These are phyloP conservation scores for Caenorhabditis sp. DNA, from an alignment of 2,888 invertebrate species.

Conservation along the genomic window DNA sequence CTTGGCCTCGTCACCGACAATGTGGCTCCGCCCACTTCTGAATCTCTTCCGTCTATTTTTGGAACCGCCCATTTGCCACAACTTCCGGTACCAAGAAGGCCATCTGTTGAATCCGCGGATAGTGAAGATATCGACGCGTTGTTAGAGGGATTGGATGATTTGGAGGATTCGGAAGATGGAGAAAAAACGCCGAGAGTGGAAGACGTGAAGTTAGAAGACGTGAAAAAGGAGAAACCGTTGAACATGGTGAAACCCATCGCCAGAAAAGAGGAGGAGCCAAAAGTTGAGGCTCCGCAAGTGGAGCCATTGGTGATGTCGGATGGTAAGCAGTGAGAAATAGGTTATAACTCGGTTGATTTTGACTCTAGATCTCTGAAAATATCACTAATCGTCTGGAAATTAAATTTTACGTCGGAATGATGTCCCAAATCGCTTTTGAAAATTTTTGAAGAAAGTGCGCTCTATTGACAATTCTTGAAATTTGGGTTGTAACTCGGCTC, in stretches of 20 bases:
- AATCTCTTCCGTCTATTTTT: background rate
- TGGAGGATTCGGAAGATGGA: constrained; percentile 28
- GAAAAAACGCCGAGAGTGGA: background rate
- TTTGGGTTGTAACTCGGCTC: too few relatives aligned
- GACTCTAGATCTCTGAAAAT: too few relatives aligned
- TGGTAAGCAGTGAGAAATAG: background rate
- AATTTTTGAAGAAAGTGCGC: too few relatives aligned
- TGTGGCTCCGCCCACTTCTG: constrained; percentile 1
- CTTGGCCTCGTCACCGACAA: constrained; percentile 10
- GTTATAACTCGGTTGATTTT: background rate
- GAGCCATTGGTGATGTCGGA: constrained; percentile 31
- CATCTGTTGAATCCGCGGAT: background rate
- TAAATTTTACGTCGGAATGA: too few relatives aligned
- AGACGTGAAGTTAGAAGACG: background rate
- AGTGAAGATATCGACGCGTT: constrained; percentile 23
- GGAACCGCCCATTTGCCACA: constrained; percentile 13
- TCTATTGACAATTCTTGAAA: too few relatives aligned
- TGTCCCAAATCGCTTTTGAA: too few relatives aligned
- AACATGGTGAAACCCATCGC: constrained; percentile 2
- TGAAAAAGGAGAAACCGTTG: background rate
- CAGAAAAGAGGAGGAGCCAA: constrained; percentile 9
- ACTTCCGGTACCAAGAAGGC: background rate
- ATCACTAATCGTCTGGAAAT: too few relatives aligned
- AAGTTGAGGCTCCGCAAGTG: background rate
- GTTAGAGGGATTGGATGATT: constrained; percentile 14